Evolutionary conservation across 2,797 vertebrate genomes (phyloP).

Genomic region (Aeoliscus strigatus): DNA sequence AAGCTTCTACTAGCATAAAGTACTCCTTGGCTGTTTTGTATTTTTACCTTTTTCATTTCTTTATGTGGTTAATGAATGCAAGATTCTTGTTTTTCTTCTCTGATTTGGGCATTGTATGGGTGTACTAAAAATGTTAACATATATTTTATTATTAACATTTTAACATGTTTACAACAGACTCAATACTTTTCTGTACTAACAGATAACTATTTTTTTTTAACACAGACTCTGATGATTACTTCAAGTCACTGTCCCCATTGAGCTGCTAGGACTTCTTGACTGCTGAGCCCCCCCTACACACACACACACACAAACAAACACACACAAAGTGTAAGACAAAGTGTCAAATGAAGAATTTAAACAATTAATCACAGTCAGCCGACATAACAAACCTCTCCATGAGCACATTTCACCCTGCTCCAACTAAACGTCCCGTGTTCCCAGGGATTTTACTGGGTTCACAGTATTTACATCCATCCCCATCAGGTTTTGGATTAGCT

Average conservation of each 20-base stretch:
- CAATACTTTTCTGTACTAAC: constrained; percentile 40
- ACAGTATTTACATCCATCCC: background rate
- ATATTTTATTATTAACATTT: constrained; percentile 35
- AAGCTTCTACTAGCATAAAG: constrained; percentile 63
- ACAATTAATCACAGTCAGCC: constrained; percentile 2
- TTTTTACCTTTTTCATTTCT: constrained; percentile 58
- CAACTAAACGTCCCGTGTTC: too few relatives aligned
- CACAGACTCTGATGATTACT: constrained; percentile 31
- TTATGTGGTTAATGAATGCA: constrained; percentile 51
- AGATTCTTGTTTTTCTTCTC: constrained; percentile 18
- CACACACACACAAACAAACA: too few relatives aligned
- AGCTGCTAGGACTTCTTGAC: constrained; percentile 6
- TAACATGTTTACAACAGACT: constrained; percentile 39
- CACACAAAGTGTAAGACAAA: too few relatives aligned
- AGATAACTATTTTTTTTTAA: constrained; percentile 28
- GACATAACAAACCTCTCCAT: constrained; percentile 18
- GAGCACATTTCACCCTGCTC: too few relatives aligned
- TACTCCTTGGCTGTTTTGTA: constrained; percentile 62
- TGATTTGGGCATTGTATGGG: constrained; percentile 44
- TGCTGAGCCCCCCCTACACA: background rate
- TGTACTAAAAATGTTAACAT: constrained; percentile 12
- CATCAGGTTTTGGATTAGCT: background rate
- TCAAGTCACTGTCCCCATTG: constrained; percentile 6
- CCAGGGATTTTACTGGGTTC: too few relatives aligned
- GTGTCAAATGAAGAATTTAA: too few relatives aligned